Evolutionary conservation across 2,888 invertebrate genomes (phyloP).

Genomic region (Brachylomia viminalis): DNA sequence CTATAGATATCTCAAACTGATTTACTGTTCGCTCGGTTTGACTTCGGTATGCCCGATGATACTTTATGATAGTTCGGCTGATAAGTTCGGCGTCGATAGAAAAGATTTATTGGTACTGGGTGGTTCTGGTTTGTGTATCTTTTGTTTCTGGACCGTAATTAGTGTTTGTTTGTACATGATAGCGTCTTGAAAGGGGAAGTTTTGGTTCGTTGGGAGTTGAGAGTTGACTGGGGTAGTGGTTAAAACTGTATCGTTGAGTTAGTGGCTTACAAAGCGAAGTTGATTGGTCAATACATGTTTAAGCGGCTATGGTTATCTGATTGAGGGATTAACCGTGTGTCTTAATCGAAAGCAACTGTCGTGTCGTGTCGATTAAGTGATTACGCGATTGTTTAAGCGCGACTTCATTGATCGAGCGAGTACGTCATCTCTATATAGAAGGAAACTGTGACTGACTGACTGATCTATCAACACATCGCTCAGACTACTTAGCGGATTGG

Average conservation of each 20-base stretch:
- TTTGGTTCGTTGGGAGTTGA: slow-evolving; percentile 7
- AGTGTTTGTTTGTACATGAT: slow-evolving; percentile 43
- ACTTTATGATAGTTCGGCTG: slow-evolving; percentile 63
- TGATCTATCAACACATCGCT: too few species aligned
- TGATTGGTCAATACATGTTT: not conserved
- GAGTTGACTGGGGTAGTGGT: not conserved
- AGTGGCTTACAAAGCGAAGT: not conserved
- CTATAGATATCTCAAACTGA: slow-evolving; percentile 66
- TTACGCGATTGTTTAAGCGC: not conserved
- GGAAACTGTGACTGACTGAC: too few species aligned
- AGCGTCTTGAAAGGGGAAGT: slow-evolving; percentile 24
- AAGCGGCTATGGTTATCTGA: not conserved
- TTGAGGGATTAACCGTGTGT: not conserved
- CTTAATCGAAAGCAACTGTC: not conserved
- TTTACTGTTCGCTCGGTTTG: slow-evolving; percentile 57
- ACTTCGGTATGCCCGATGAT: slow-evolving; percentile 52
- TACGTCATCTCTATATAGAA: too few species aligned
- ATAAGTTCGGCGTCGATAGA: slow-evolving; percentile 64
- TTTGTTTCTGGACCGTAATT: slow-evolving; percentile 53
- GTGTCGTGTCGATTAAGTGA: not conserved
- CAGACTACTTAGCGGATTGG: too few species aligned
- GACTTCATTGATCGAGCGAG: not conserved
- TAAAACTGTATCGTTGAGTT: not conserved
- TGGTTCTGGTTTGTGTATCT: slow-evolving; percentile 57
- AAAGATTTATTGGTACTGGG: slow-evolving; percentile 52